Percentiles rank a stretch among this genome's conserved stretches.
Evolutionary conservation across 1,140 invertebrate species (phyloP).

Genomic region (Ips typographus): DNA sequence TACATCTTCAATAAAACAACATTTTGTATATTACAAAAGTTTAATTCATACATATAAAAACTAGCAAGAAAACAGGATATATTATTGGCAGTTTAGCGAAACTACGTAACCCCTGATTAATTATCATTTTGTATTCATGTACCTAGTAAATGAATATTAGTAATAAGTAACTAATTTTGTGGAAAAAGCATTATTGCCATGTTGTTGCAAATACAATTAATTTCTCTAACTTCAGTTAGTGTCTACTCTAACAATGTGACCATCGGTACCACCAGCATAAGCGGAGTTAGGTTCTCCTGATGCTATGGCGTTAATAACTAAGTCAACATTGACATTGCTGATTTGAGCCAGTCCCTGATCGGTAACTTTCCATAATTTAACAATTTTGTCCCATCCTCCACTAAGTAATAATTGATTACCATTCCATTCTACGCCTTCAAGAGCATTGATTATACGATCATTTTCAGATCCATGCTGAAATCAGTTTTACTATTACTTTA

Average conservation of each 20-base stretch:
- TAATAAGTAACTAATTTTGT: no score
- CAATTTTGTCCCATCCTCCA: constrained; percentile 54
- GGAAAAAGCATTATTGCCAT: no score
- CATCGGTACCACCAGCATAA: constrained; percentile 51
- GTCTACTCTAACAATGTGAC: constrained; percentile 47
- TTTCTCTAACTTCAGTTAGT: no score
- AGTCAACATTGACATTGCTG: constrained; percentile 42
- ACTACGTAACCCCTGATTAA: no score
- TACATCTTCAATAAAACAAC: no score
- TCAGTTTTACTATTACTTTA: neutral
- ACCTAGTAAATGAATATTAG: no score
- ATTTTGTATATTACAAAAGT: no score
- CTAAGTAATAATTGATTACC: constrained; percentile 48
- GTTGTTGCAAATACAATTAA: no score
- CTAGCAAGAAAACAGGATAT: no score
- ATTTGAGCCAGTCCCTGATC: constrained; percentile 38
- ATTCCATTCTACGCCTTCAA: constrained; percentile 42
- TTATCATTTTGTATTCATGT: no score
- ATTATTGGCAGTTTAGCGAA: no score
- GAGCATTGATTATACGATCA: constrained; percentile 53
- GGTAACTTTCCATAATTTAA: constrained; percentile 53
- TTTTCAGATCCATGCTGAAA: constrained; percentile 48
- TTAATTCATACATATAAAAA: no score
- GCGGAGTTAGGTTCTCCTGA: constrained; percentile 46
- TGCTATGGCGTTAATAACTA: constrained; percentile 51